A percentile compares a stretch with the other conserved stretches of the same genome.
phyloP scores from a whole-genome alignment of 2,113 vertebrate species.

The Phaetusa simplex region DNA sequence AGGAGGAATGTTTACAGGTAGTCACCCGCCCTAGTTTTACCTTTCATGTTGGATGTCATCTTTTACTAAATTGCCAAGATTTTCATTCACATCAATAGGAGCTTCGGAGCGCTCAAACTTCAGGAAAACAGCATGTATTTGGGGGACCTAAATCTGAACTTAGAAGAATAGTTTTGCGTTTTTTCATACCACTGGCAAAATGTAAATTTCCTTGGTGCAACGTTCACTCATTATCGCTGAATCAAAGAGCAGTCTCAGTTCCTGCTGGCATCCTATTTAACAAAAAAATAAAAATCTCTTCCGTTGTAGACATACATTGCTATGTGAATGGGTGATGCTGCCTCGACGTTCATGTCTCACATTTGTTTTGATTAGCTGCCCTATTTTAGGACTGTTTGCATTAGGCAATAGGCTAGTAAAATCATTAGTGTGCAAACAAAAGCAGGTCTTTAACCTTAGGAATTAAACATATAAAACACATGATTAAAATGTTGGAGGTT shows the following conservation, averaged over 20 bases:
- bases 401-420: background rate
- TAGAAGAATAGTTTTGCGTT: background rate
- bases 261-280: constrained; percentile 39
- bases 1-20: background rate
- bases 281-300: constrained; percentile 4
- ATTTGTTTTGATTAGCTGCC: background rate
- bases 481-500: background rate
- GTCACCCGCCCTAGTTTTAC: background rate
- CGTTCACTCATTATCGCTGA: constrained; percentile 27
- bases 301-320: background rate
- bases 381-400: background rate
- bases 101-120: background rate
- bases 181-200: constrained; percentile 16
- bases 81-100: background rate
- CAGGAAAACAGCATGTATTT: background rate
- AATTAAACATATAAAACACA: background rate
- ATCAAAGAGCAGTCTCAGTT: constrained; percentile 55
- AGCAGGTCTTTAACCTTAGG: background rate
- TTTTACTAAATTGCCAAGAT: constrained; percentile 16
- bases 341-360: background rate
- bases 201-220: constrained; percentile 27
- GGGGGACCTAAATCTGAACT: background rate
- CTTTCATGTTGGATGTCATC: background rate
- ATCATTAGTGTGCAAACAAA: background rate
- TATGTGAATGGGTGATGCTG: background rate